Conservation (phyloP, 2,797 vertebrate species). For the Masticophis lateralis region DNA sequence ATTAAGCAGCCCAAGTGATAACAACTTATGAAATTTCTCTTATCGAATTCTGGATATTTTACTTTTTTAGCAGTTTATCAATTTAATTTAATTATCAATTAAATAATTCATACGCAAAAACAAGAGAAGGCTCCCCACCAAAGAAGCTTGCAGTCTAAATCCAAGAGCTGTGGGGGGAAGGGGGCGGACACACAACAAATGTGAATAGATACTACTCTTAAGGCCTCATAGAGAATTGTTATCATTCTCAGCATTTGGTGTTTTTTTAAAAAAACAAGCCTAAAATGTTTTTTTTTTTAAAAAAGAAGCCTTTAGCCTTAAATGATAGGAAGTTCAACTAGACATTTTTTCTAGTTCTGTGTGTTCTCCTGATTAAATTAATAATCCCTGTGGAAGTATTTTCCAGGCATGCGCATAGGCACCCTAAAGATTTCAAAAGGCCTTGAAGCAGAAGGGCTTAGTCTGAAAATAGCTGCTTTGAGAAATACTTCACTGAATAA, state of each 20-base stretch:
- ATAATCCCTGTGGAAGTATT: background rate
- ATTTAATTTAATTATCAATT: background rate
- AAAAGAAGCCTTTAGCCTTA: background rate
- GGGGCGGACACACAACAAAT: background rate
- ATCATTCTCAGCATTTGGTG: background rate
- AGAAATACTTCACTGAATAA: background rate
- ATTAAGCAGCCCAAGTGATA: background rate
- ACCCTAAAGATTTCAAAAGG: background rate
- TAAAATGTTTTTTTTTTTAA: background rate
- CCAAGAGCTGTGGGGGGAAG: background rate
- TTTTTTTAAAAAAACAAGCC: background rate
- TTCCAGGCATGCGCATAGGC: background rate
- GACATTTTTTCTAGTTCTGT: background rate
- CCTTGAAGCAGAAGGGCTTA: background rate
- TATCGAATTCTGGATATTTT: constrained; percentile 1
- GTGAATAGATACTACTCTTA: background rate
- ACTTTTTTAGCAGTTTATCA: constrained; percentile 11
- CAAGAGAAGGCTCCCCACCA: background rate
- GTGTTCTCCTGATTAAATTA: background rate
- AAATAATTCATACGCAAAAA: background rate
- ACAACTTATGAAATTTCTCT: background rate
- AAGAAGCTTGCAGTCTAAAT: background rate
- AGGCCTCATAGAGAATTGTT: background rate
- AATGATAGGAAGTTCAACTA: background rate
- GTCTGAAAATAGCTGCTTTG: background rate